Base-by-base conservation (phyloP, 2,113 vertebrate species). In the Callionymus lyra region DNA sequence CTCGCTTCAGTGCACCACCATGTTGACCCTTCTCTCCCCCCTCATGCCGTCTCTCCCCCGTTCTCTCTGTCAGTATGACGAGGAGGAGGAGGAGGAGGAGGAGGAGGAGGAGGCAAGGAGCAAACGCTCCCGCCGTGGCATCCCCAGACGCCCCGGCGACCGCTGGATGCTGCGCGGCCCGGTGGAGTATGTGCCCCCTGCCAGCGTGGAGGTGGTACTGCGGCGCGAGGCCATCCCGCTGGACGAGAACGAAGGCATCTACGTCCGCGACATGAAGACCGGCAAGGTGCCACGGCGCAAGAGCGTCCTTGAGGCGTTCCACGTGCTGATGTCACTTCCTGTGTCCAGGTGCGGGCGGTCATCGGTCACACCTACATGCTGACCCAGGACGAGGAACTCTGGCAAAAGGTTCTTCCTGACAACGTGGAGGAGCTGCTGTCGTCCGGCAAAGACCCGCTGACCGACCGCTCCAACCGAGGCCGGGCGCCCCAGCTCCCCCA, bases 161-260 rank as follows among this genome's bases (percentile, higher is more conserved):
- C 82, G 77, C 57, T 94, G 91, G 90, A 89, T 93, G 83, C 87
- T 93, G 49, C 83, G 85, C 0, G 91, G 92, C 0, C 92, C 91
- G n/a, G 49, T 89, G 1, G 91, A 93, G 61, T 94, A 95, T 0
- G 89, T 94, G 5, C 91, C 91, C 0, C 87, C 90, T 0, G 79
- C 79, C 1, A 51, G 80, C 0, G 92, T 94, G 55, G 84, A 89
- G 53, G 90, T 94, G 50, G 0, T 91, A 41, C 65, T 90, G 35
- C 70, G 59, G 1, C 83, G 87, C 0, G 68, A 76, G 6, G 80
- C 91, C 13, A 88, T 91, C 59, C 91, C 91, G 0, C 64, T 95
- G 66, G 91, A 89, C 1, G 88, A 94, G 74, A 92, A 92, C 0
- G 90, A 94, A 56, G 92, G 91, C 4, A 91, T 95, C 72, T 95